Evolutionary conservation across 1,140 invertebrate genomes (phyloP).

Genomic region (Lineus longissimus): DNA sequence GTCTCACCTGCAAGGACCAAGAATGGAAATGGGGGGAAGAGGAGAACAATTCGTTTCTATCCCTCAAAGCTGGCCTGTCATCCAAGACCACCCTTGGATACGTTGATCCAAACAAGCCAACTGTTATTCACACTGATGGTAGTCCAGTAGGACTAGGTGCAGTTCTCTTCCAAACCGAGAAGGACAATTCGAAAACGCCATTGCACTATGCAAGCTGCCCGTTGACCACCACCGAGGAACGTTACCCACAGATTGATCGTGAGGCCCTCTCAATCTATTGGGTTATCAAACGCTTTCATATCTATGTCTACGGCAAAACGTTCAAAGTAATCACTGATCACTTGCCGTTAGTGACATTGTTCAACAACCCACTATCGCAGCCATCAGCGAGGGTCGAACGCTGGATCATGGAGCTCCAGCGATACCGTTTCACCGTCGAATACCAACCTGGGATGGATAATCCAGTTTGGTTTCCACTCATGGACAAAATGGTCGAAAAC

Average conservation of each 20-base stretch:
- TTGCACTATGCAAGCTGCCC: too few relatives aligned
- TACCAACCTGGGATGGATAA: neutral
- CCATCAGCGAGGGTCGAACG: slow-evolving; percentile 17
- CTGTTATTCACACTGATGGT: too few relatives aligned
- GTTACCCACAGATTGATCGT: too few relatives aligned
- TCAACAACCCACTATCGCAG: slow-evolving; percentile 21
- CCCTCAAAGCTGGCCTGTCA: slow-evolving; percentile 17
- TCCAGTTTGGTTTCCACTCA: slow-evolving; percentile 38
- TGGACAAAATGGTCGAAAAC: slow-evolving; percentile 34
- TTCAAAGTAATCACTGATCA: slow-evolving; percentile 14
- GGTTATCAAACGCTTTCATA: too few relatives aligned
- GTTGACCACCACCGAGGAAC: too few relatives aligned
- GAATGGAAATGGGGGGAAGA: slow-evolving; percentile 20
- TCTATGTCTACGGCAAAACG: too few relatives aligned
- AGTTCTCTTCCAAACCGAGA: too few relatives aligned
- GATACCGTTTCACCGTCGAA: slow-evolving; percentile 18
- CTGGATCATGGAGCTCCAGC: slow-evolving; percentile 20
- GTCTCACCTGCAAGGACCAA: too few relatives aligned
- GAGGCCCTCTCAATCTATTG: too few relatives aligned
- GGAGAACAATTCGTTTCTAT: slow-evolving; percentile 22
- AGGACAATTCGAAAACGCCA: too few relatives aligned
- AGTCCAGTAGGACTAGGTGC: too few relatives aligned
- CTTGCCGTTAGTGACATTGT: slow-evolving; percentile 8
- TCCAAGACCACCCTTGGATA: slow-evolving; percentile 25
- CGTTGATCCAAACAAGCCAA: too few relatives aligned